These are phyloP conservation scores for Piliocolobus tephrosceles DNA, from an alignment of 2,113 vertebrate genomes.

Conservation along the genomic window DNA sequence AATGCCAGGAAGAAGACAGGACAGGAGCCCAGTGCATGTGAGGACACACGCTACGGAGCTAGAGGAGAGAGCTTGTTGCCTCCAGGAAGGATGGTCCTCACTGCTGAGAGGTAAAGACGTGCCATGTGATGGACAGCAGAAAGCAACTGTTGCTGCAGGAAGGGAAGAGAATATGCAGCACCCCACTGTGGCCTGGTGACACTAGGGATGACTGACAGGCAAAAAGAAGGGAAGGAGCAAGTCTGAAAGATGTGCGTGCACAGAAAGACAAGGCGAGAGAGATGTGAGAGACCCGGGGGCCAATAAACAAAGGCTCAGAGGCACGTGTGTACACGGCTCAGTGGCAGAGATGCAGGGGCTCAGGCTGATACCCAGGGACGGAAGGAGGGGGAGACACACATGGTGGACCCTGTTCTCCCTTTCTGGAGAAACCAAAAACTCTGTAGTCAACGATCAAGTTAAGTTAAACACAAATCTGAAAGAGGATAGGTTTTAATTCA, in stretches of 20 bases:
- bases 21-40: accelerated
- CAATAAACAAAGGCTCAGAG: neutral
- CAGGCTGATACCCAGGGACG: accelerated
- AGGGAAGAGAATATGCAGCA: neutral
- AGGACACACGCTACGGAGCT: accelerated
- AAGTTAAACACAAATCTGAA: neutral
- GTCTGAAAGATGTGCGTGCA: neutral
- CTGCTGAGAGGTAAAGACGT: neutral
- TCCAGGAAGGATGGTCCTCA: neutral
- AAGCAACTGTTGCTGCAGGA: neutral
- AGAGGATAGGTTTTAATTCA: neutral
- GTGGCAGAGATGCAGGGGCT: neutral
- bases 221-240: neutral
- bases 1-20: neutral
- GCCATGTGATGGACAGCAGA: neutral
- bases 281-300: neutral
- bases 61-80: neutral
- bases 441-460: neutral
- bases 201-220: neutral
- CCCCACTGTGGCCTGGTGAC: neutral
- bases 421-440: neutral
- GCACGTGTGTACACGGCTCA: accelerated
- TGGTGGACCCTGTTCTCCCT: neutral
- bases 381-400: accelerated
- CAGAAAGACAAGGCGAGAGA: neutral